Evolutionary conservation across 1,140 invertebrate species (phyloP), one percentile per base, ranked within the genome.

Genomic region (Ridgeia piscesae): DNA sequence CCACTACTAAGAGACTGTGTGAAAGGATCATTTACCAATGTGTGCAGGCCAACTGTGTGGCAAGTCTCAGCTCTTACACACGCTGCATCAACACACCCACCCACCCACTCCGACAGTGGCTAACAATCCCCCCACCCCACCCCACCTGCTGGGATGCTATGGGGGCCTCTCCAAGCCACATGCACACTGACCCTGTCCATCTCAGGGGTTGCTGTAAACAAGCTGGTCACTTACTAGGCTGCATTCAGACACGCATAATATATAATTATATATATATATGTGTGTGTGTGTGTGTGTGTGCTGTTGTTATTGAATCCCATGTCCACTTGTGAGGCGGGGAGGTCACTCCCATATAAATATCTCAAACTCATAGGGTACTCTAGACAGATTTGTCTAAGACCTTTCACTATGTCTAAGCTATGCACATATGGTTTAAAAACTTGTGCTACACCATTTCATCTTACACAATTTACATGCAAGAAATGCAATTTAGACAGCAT

Each of bases 321-420:
- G 58, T 77, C 11, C 58, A 77, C 58, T 77, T 21, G 17, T 77
- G 17, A 77, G 58, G 17, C 58, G 58, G 27, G 58, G 58, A 77
- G 58, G 58, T 77, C 58, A 77, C 58, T 77, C 58, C 58, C 58
- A 31, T 77, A 77, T 77, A 77, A 77, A 77, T 77, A 77, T 77
- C 14, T n/a, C n/a, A n/a, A 11, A 21, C 8, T 50, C 48, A 50
- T 50, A 50, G 48, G 21, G 48, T 50, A 50, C n/a, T n/a, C n/a
- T n/a, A n/a, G n/a, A n/a, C 48, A 50, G 48, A 50, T 50, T 50
- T 50, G 21, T 11, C 48, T n/a, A n/a, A n/a, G n/a, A n/a, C n/a
- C n/a, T n/a, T n/a, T n/a, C n/a, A n/a, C n/a, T n/a, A n/a, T n/a
- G n/a, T n/a, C n/a, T n/a, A n/a, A n/a, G n/a, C n/a, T n/a, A n/a